These are phyloP conservation scores for Hermetia illucens DNA, from an alignment of 1,140 invertebrate species.

Conservation along the genomic window DNA sequence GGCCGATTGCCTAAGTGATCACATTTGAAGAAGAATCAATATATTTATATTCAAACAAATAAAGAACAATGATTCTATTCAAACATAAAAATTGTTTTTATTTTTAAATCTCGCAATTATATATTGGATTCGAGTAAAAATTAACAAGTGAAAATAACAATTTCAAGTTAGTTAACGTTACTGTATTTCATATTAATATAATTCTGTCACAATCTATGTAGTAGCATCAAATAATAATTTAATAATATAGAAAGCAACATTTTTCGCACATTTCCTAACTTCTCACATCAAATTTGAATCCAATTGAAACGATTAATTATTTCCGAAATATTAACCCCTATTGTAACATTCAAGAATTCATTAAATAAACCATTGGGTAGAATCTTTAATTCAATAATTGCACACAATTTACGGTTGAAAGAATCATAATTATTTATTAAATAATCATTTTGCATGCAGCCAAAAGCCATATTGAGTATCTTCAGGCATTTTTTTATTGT, in stretches of 20 bases:
- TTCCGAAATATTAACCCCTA: too few species aligned
- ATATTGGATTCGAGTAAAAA: too few species aligned
- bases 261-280: neutral
- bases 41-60: constrained; percentile 4
- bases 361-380: too few species aligned
- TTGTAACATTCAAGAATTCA: too few species aligned
- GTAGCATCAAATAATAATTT: too few species aligned
- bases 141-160: too few species aligned
- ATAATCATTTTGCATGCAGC: neutral
- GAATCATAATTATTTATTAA: neutral
- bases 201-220: neutral
- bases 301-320: neutral
- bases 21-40: neutral
- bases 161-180: too few species aligned
- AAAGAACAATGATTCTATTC: constrained; percentile 7
- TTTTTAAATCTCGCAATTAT: too few species aligned
- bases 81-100: constrained; percentile 1
- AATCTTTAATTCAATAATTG: too few species aligned
- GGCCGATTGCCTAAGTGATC: too few species aligned
- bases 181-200: neutral
- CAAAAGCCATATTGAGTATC: neutral
- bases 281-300: neutral
- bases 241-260: neutral
- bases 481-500: neutral
- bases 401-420: too few species aligned